Conservation (phyloP, 2,797 vertebrate genomes). For the Argyrosomus regius region DNA sequence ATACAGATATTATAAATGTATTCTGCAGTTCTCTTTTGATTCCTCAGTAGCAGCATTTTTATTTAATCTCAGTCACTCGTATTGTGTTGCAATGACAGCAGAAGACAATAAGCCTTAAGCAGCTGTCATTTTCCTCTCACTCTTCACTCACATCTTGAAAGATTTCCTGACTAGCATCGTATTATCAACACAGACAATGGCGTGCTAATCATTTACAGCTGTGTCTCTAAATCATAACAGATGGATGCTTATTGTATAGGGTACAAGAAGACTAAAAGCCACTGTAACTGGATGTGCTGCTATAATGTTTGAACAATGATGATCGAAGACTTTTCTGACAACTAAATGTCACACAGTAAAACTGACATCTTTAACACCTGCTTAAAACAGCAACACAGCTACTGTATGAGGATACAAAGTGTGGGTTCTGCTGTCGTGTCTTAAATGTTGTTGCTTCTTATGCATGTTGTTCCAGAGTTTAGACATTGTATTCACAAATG, state of each 20-base stretch:
- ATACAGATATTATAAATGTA: slow-evolving; percentile 16
- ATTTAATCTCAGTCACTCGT: slow-evolving; percentile 13
- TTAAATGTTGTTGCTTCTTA: background rate
- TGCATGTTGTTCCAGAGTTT: background rate
- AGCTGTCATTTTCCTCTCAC: slow-evolving; percentile 46
- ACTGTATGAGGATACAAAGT: background rate
- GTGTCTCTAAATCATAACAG: slow-evolving; percentile 5
- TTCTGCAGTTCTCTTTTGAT: slow-evolving; percentile 10
- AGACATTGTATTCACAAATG: background rate
- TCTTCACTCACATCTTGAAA: slow-evolving; percentile 24
- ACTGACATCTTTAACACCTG: background rate
- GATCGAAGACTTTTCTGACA: background rate
- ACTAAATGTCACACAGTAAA: background rate
- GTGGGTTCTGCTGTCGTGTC: background rate
- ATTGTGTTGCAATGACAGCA: slow-evolving; percentile 42
- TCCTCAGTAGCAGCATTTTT: slow-evolving; percentile 9
- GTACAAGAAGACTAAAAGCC: background rate
- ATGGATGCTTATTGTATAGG: background rate
- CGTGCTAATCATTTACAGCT: slow-evolving; percentile 22
- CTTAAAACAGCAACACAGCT: background rate
- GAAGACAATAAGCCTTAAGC: slow-evolving; percentile 55
- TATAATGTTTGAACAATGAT: background rate
- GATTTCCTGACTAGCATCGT: background rate
- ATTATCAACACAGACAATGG: slow-evolving; percentile 3
- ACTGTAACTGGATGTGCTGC: background rate